Base-by-base conservation (phyloP, 2,113 vertebrate species). In the Laticauda laticaudata region DNA sequence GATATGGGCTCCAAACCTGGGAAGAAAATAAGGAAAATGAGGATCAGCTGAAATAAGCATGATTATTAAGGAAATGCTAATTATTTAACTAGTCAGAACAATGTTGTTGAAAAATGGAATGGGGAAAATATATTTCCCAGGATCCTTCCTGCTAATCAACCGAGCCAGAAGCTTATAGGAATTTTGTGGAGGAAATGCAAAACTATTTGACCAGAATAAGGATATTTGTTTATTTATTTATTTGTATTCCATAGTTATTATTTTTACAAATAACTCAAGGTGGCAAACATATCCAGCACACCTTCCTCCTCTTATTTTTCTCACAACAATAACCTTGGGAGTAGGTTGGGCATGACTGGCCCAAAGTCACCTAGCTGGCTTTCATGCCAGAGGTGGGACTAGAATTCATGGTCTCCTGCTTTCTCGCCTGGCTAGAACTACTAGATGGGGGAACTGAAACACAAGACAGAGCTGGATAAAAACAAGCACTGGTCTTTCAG, bases 1-100 rank as follows among this genome's bases (percentile, higher is more conserved):
- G 53, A 99, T 34, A 29, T 97, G 98, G 86, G 98, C 97, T 75
- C 99, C 98, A 94, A 99, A 99, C 96, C 99, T 99, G 94, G 86
- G 24, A 61, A 20, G 61, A 6, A 90, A 75, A 91, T 91, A 18
- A 51, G 48, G 48, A 51, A 51, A 51, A 51, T 51, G 48, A 51
- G 48, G 48, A 51, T 7, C 3, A 51, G 8, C 48, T 51, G 48
- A 51, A 81, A 18, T 34, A 75, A 39, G 15, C 6, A 39, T 39
- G n/a, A 7, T 39, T 75, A 75, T 20, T 75, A 75, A 8, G n/a
- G n/a, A n/a, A 75, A 39, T 39, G n/a, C 6, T 75, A 75, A 75
- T 75, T 20, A 75, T 75, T 75, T 75, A 75, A 39, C 6, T 75
- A 75, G 69, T 34, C 18, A 34, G 69, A 75, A 34, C 69, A 34